Conservation (phyloP, 2,113 vertebrate species). For the Mobula hypostoma region DNA sequence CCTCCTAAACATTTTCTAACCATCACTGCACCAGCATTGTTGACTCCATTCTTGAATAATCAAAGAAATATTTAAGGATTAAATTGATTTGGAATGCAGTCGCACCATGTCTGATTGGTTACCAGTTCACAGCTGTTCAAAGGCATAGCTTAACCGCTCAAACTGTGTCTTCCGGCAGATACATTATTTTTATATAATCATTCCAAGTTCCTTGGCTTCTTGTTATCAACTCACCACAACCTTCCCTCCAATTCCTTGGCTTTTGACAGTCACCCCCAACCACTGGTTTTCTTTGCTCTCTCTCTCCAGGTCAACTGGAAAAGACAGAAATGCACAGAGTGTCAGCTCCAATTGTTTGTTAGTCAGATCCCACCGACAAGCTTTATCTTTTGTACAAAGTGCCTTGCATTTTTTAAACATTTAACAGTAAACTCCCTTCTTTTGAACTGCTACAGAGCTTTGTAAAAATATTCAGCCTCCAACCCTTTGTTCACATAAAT, state of each 20-base stretch:
- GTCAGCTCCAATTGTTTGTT: no score
- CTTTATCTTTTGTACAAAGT: not conserved
- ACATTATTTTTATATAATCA: not conserved
- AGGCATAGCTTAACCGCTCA: not conserved
- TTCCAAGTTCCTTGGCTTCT: not conserved
- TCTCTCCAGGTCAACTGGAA: conserved; percentile 59
- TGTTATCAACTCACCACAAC: conserved; percentile 72
- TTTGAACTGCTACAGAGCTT: no score
- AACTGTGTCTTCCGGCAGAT: not conserved
- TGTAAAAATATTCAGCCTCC: no score
- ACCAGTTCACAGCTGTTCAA: not conserved
- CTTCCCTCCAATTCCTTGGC: conserved; percentile 86
- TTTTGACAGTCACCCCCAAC: conserved; percentile 85
- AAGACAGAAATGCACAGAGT: conserved; percentile 21
- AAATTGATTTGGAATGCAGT: conserved; percentile 15
- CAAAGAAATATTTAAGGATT: not conserved
- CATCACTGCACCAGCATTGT: not conserved
- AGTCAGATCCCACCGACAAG: not conserved
- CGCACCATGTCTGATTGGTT: not conserved
- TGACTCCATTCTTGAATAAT: conserved; percentile 7
- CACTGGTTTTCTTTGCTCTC: conserved; percentile 96
- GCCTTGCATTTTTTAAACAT: not conserved
- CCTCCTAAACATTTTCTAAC: not conserved
- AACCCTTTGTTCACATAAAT: no score
- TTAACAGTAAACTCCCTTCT: not conserved